phyloP scores from a whole-genome alignment of 2,113 vertebrate species.

The Zootoca vivipara region DNA sequence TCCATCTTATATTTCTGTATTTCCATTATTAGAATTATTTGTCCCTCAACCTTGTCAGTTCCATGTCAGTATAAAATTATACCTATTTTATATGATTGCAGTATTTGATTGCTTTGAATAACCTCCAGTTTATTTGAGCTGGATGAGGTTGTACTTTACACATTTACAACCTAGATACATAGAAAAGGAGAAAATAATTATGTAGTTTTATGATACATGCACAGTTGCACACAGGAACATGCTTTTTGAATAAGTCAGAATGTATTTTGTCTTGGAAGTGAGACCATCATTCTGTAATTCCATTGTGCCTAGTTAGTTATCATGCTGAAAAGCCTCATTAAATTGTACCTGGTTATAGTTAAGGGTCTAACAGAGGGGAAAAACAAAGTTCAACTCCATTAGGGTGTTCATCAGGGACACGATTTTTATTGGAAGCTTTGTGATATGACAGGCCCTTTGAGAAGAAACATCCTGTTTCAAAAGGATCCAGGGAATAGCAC shows the following conservation, averaged over 20 bases:
- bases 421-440: slow-evolving; percentile 9
- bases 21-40: neutral
- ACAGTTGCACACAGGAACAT: neutral
- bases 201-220: neutral
- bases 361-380: neutral
- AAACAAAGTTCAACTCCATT: slow-evolving; percentile 12
- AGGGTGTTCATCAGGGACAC: neutral
- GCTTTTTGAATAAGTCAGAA: neutral
- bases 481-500: slow-evolving; percentile 1
- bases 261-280: slow-evolving; percentile 7
- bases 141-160: neutral
- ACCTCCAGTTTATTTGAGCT: neutral
- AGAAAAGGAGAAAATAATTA: neutral
- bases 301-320: slow-evolving; percentile 1
- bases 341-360: neutral
- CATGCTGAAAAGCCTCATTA: neutral
- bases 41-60: neutral
- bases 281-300: neutral
- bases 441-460: neutral
- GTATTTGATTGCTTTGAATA: neutral
- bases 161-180: neutral
- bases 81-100: neutral
- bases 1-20: neutral
- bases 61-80: neutral
- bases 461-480: slow-evolving; percentile 16